Percentiles rank a stretch among this genome's conserved stretches.
phyloP scores from a whole-genome alignment of 2,888 invertebrate genomes.

The Phengaris alcon region DNA sequence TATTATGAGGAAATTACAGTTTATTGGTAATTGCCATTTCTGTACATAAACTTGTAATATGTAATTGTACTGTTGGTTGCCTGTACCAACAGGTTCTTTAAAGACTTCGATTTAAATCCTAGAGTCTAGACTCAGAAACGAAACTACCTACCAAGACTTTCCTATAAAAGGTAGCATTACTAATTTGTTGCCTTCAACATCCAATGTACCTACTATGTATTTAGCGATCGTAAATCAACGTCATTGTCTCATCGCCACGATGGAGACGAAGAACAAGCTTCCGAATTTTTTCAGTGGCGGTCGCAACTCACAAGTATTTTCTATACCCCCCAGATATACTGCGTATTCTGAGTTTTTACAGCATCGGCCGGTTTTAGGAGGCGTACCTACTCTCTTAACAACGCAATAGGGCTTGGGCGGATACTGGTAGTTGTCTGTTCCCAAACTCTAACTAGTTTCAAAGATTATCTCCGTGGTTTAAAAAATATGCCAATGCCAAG shows the following conservation, averaged over 20 bases:
- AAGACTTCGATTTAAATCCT: slow-evolving; percentile 30
- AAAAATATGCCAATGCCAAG: neutral
- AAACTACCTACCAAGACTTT: neutral
- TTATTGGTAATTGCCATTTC: slow-evolving; percentile 35
- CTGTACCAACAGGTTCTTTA: slow-evolving; percentile 33
- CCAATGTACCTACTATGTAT: neutral
- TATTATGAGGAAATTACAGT: slow-evolving; percentile 37
- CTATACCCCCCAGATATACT: no score
- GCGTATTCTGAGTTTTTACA: no score
- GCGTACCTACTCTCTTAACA: no score
- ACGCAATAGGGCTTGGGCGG: no score
- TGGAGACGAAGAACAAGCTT: neutral
- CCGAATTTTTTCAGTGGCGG: neutral
- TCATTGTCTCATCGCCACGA: no score
- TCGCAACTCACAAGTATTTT: neutral
- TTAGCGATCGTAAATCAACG: neutral
- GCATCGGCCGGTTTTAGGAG: no score
- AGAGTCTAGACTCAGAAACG: neutral
- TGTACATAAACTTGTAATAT: slow-evolving; percentile 33
- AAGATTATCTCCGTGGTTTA: neutral
- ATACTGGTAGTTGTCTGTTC: no score
- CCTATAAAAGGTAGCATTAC: neutral
- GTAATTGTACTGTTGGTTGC: slow-evolving; percentile 31
- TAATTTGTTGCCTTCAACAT: neutral
- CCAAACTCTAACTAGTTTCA: neutral